Evolutionary conservation across 1,140 invertebrate genomes (phyloP), one percentile per base, ranked within the genome.

Genomic region (Calosoma granatense): DNA sequence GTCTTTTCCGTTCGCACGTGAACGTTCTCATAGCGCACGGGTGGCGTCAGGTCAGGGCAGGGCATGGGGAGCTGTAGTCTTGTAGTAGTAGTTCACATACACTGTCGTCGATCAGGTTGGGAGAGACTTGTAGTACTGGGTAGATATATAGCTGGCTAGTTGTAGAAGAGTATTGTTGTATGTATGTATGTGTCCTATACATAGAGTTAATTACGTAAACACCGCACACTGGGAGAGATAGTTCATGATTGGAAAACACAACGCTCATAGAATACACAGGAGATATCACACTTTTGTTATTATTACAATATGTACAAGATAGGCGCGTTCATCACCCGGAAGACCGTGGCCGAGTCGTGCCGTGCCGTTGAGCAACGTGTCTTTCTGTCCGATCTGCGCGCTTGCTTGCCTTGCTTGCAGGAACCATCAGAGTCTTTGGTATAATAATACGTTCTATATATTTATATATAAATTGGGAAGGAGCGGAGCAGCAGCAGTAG

Each of bases 221-320:
- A 47, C 41, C 15, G 41, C 6, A 17, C 41, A 47, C 15, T 47
- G 15, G 15, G 15, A 17, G 17, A 30, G 26, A 30, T 30, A 11
- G 6, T 6, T 12, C 41, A 47, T 4, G 17, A 36, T n/a, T 36
- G 41, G 15, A 47, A 4, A 47, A 47, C 41, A 47, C 41, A 47
- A 47, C 15, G 41, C 41, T 11, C 41, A 11, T 47, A 11, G 17
- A 36, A 47, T 47, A 47, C 41, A 47, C 41, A 47, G 41, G 17
- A 17, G 41, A 47, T 47, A 47, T 47, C 41, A 47, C 41, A 47
- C 41, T 47, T 47, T 47, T 47, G 17, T 30, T 47, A 11, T 47
- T 47, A 47, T 47, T 47, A 12, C 15, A n/a, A 47, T 17, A 47
- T 47, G 15, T 47, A 47, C 41, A 47, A 47, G 41, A 4, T 9